Evolutionary conservation across 2,113 vertebrate genomes (phyloP), one percentile per base, ranked within the genome.

Genomic region (Nibea coibor): DNA sequence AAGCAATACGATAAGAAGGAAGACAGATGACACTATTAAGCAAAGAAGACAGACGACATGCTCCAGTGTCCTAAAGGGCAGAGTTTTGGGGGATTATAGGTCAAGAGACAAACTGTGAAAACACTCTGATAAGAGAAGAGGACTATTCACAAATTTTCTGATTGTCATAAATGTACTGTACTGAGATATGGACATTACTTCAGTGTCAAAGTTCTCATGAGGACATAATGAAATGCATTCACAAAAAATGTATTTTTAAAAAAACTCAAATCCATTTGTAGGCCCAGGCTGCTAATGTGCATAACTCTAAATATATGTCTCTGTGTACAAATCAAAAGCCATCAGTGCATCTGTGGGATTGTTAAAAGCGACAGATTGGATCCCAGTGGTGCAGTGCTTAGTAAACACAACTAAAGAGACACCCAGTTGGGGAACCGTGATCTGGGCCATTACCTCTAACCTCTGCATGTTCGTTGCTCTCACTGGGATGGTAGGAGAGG

Each of bases 361-460:
- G 75, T 83, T 87, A 80, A 79, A 84, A 54, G 81, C 45, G 80
- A 84, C 85, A 81, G 81, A 83, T 84, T 85, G 78, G 68, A 87
- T 92, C 88, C 80, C 89, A 85, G 42, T 42, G 83, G 87, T 84
- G 80, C 62, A 78, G 53, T 84, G 87, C 81, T 84, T 85, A 79
- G 87, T 87, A 91, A 91, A 90, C 87, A 88, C 73, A 81, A 83
- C 80, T 84, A 81, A 83, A 76, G 76, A 72, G 75, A 87, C 61
- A 72, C 82, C 73, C 75, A 87, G 73, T 75, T 68, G 82, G 81
- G 58, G 62, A 58, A 67, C 58, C 72, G 39, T 78, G 83, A 91
- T 90, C 75, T 77, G 87, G 87, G 69, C 87, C 85, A 91, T 91
- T 92, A 80, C 82, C 72, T 82, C 86, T 85, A 86, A 92, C 92